Percentiles rank a stretch among this genome's conserved stretches.
phyloP scores from a whole-genome alignment of 2,113 vertebrate species.

The Xenus cinereus region DNA sequence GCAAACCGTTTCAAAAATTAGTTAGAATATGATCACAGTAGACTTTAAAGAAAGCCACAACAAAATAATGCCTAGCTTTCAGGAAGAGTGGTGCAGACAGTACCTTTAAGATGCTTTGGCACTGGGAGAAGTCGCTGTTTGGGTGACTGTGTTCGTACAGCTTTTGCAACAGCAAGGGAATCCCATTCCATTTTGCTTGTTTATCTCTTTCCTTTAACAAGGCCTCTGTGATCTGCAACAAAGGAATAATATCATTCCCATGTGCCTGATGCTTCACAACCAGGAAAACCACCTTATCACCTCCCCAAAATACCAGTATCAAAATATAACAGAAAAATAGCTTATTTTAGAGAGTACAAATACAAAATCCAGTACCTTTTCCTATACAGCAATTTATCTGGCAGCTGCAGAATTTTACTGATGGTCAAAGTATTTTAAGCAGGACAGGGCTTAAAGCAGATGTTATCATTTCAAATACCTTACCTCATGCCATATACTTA shows the following conservation, averaged over 20 bases:
- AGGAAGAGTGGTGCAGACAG: background rate
- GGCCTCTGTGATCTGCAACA: slow-evolving; percentile 84
- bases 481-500: background rate
- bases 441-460: background rate
- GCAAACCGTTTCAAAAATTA: background rate
- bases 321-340: background rate
- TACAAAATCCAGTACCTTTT: background rate
- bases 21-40: accelerated
- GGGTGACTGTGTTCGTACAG: slow-evolving; percentile 91
- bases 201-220: slow-evolving; percentile 93
- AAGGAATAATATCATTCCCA: background rate
- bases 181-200: slow-evolving; percentile 93
- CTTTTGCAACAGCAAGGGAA: slow-evolving; percentile 89
- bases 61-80: background rate
- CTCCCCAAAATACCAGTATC: background rate
- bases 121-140: slow-evolving; percentile 92
- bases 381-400: background rate
- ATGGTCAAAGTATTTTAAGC: background rate
- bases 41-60: background rate
- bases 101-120: slow-evolving; percentile 94
- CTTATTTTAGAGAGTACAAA: background rate
- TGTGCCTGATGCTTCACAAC: background rate
- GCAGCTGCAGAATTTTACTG: background rate
- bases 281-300: background rate
- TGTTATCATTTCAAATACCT: background rate